These are phyloP conservation scores for Xenentodon cancila DNA, from an alignment of 2,797 vertebrate species.

Conservation along the genomic window DNA sequence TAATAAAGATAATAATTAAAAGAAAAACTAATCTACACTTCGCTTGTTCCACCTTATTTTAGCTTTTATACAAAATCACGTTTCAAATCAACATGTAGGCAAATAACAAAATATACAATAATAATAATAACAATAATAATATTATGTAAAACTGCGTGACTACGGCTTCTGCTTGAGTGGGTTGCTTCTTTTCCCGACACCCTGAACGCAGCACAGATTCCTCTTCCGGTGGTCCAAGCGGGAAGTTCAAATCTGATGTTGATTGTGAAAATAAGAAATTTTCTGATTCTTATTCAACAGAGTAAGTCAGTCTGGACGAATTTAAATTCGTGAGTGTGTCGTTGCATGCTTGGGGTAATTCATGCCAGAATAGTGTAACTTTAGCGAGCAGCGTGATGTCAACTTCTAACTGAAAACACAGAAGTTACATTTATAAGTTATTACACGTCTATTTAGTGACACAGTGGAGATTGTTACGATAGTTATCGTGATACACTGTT, in stretches of 20 bases:
- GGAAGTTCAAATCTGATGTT: slow-evolving; percentile 47
- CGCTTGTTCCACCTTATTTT: no score
- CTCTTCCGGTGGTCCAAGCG: slow-evolving; percentile 46
- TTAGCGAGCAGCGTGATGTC: not conserved
- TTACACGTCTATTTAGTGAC: no score
- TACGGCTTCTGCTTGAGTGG: no score
- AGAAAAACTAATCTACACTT: no score
- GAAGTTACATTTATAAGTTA: not conserved
- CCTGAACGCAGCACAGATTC: slow-evolving; percentile 37
- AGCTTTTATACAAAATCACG: no score
- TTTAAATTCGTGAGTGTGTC: slow-evolving; percentile 7
- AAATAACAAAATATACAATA: no score
- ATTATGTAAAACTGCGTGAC: no score
- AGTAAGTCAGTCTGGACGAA: not conserved
- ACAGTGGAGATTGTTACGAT: no score
- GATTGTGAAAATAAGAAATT: not conserved
- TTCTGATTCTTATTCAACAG: fast-evolving
- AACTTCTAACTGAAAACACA: not conserved
- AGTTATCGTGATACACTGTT: no score
- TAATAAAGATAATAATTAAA: no score
- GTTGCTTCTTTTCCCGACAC: slow-evolving; percentile 6
- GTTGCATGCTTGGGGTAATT: not conserved
- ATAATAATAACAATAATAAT: no score
- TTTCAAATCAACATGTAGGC: no score
- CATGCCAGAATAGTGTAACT: not conserved